Percentiles rank a stretch among this genome's conserved stretches.
Evolutionary conservation across 2,113 vertebrate species (phyloP).

Genomic region (Heloderma charlesbogerti): DNA sequence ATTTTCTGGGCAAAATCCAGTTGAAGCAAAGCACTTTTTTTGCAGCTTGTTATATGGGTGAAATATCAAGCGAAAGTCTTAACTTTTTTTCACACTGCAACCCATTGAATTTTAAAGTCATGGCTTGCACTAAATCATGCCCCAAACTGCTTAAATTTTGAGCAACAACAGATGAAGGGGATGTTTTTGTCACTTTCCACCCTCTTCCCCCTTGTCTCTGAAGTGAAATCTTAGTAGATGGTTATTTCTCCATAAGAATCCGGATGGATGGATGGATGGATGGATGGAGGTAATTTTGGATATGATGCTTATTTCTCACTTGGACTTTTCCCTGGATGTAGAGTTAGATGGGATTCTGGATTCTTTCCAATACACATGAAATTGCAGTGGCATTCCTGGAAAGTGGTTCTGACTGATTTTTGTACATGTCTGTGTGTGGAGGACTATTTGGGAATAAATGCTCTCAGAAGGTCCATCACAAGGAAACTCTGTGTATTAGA

Average conservation of each 20-base stretch:
- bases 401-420: background rate
- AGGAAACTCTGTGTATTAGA: too few relatives aligned
- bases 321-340: too few relatives aligned
- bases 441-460: background rate
- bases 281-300: background rate
- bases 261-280: background rate
- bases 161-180: background rate
- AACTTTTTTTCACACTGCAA: background rate
- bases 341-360: background rate
- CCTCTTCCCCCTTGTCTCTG: background rate
- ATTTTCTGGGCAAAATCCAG: background rate
- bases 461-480: background rate
- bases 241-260: background rate
- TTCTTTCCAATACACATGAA: background rate
- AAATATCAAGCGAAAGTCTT: background rate
- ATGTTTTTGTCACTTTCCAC: too few relatives aligned
- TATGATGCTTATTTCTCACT: background rate
- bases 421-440: background rate
- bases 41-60: background rate
- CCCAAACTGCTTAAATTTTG: background rate
- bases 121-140: background rate
- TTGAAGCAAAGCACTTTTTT: background rate
- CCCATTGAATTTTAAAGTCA: background rate
- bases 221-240: background rate
- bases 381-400: background rate